Base-by-base conservation (phyloP, 2,797 vertebrate species). In the Pogonophryne albipinna region DNA sequence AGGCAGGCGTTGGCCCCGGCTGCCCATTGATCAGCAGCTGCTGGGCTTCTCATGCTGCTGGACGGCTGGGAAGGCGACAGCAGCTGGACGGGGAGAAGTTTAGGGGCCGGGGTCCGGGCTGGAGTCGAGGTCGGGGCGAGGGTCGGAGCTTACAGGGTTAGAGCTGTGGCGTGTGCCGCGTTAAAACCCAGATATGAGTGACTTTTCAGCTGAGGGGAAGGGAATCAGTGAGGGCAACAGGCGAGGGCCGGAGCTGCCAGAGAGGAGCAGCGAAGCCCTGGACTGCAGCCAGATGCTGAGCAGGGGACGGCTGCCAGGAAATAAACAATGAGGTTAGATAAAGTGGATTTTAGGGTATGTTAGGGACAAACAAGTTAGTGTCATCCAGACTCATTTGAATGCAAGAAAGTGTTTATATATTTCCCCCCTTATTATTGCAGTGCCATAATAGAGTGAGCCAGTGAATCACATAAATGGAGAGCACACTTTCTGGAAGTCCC, bases 21-120 rank as follows among this genome's bases (percentile, higher is more conserved):
- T 91, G 90, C 88, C 92, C 93, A 93, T 93, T 92, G 92, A 93
- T 92, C 90, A 95, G 94, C 95, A 96, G 95, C 95, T 96, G 95
- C 93, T 91, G 31, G 87, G 84, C 90, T 94, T 95, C 93, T 94
- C 94, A 94, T 92, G 93, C 92, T 92, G 92, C 85, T 71, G 90
- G 91, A 86, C 87, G 87, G 89, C 89, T 91, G 93, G 87, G 91
- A 91, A 91, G 91, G 88, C 91, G 85, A 89, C 90, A 91, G 92
- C 93, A 93, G 93, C 92, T 92, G 92, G 92, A 75, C 62, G 57
- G 79, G 81, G 74, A 82, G 79, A 86, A 87, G 87, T 27, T 27
- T 5, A 27, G 27, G 27, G 27, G 27, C 4, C 27, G 51, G 55
- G 62, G 72, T 52, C 47, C 58, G 75, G 27, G 27, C 27, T 27